Conservation (phyloP, 1,140 invertebrate species). For the Leptopilina boulardi region DNA sequence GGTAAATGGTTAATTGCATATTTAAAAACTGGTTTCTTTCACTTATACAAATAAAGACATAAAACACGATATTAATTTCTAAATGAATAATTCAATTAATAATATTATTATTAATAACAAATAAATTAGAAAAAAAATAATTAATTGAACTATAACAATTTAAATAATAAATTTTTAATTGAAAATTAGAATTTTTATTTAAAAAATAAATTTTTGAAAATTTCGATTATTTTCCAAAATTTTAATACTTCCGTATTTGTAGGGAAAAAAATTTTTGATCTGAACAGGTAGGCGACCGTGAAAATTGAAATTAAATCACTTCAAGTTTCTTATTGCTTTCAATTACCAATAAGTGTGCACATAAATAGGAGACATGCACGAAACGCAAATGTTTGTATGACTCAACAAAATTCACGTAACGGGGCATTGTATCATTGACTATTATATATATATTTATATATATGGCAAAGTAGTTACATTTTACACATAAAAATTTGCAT, state of each 20-base stretch:
- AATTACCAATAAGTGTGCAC: neutral
- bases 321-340: slow-evolving; percentile 15
- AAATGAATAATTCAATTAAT: no score
- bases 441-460: no score
- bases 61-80: neutral
- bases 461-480: neutral
- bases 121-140: no score
- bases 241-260: neutral
- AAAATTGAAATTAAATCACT: slow-evolving; percentile 15
- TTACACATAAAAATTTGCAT: slow-evolving; percentile 3
- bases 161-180: no score
- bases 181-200: no score
- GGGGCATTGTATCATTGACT: neutral
- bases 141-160: no score
- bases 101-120: no score
- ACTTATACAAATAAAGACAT: no score
- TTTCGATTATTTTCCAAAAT: neutral
- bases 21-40: neutral
- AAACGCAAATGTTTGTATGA: neutral
- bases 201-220: no score
- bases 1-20: neutral
- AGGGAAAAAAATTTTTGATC: neutral
- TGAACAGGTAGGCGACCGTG: neutral
- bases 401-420: slow-evolving; percentile 20
- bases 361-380: neutral